A percentile compares a stretch with the other conserved stretches of the same genome.
These are phyloP conservation scores for Anoplopoma fimbria DNA, from an alignment of 2,113 vertebrate species.

Conservation along the genomic window DNA sequence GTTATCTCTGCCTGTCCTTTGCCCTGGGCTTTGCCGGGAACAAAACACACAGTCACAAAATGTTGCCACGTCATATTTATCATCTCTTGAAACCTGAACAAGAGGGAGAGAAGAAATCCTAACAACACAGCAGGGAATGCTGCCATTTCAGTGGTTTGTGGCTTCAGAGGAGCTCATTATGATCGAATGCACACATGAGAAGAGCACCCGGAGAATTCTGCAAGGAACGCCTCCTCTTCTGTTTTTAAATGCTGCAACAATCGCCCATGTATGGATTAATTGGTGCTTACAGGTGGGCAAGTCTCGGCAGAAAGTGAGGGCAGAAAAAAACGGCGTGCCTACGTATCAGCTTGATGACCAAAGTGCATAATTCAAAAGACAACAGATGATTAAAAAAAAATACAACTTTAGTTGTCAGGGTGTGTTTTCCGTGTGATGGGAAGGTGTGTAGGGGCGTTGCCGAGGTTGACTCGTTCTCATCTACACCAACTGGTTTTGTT, in stretches of 20 bases:
- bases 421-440: constrained; percentile 35
- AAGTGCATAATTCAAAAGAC: constrained; percentile 23
- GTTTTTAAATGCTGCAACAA: not conserved
- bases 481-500: constrained; percentile 57
- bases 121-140: constrained; percentile 3
- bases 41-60: constrained; percentile 5
- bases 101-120: constrained; percentile 1
- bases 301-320: constrained; percentile 36
- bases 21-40: constrained; percentile 14
- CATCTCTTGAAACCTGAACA: constrained; percentile 20
- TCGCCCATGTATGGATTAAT: not conserved
- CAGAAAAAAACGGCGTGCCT: not conserved
- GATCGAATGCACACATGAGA: constrained; percentile 6
- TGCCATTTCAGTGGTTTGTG: constrained; percentile 49
- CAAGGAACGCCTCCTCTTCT: not conserved
- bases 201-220: constrained; percentile 25
- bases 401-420: constrained; percentile 29
- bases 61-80: not conserved
- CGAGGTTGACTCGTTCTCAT: constrained; percentile 36
- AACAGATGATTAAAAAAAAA: not conserved
- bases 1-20: constrained; percentile 21
- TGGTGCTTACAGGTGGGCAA: constrained; percentile 21
- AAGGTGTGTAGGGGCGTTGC: constrained; percentile 62
- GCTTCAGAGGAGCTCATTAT: constrained; percentile 38
- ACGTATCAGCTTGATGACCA: constrained; percentile 5